Evolutionary conservation across 1,140 invertebrate species (phyloP).

Genomic region (Bilobella aurantiaca): DNA sequence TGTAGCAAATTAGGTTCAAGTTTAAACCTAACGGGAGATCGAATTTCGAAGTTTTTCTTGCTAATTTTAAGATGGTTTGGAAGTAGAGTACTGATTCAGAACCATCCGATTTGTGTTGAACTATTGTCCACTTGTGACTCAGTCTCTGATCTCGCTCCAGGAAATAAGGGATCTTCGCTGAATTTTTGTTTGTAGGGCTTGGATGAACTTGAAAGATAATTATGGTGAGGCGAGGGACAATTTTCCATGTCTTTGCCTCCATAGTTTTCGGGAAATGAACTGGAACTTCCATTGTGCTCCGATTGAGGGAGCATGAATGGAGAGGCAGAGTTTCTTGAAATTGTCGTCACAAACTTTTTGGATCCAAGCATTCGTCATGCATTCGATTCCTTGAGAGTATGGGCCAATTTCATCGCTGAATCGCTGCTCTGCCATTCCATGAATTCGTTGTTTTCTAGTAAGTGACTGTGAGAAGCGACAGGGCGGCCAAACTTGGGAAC

Average conservation of each 20-base stretch:
- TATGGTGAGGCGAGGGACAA: neutral
- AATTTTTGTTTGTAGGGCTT: neutral
- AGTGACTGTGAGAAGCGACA: conserved; percentile 29
- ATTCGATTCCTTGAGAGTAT: conserved; percentile 34
- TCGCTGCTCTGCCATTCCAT: conserved; percentile 31
- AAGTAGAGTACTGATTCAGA: neutral
- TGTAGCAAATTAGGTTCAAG: no score
- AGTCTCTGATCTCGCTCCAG: neutral
- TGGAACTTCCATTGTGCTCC: neutral
- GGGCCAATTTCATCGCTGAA: conserved; percentile 29
- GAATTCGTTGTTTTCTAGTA: conserved; percentile 28
- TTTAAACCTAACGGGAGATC: no score
- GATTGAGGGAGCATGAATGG: neutral
- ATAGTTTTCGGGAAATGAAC: neutral
- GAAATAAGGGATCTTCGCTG: neutral
- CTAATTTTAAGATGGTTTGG: neutral
- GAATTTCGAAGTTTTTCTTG: neutral
- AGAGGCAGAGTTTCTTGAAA: neutral
- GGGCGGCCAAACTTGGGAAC: conserved; percentile 25
- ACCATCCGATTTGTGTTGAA: neutral
- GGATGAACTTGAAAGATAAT: neutral
- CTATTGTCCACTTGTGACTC: neutral
- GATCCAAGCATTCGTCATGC: conserved; percentile 27
- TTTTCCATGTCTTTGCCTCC: neutral
- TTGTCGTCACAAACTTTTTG: neutral